Evolutionary conservation across 92 coral and sea anemone genomes (phyloP).

Genomic region (Anthopleura xanthogrammica): DNA sequence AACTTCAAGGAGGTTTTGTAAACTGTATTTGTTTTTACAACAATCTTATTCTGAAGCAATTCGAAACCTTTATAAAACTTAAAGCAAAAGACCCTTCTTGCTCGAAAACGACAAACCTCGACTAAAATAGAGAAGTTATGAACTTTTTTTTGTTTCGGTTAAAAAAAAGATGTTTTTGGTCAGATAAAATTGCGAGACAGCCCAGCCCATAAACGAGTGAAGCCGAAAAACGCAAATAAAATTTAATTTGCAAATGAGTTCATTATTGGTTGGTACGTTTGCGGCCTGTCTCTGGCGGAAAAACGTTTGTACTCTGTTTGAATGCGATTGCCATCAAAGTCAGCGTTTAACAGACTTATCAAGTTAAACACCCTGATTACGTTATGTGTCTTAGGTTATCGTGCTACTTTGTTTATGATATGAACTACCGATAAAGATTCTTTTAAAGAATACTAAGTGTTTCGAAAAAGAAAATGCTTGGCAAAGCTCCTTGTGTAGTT

Average conservation of each 20-base stretch:
- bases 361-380: conserved; percentile 9
- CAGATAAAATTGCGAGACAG: not conserved
- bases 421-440: not conserved
- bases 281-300: conserved; percentile 1
- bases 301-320: not conserved
- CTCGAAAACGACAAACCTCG: too few relatives aligned
- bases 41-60: too few relatives aligned
- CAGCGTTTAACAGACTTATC: not conserved
- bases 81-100: too few relatives aligned
- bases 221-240: not conserved
- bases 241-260: conserved; percentile 3
- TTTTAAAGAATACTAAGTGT: not conserved
- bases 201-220: not conserved
- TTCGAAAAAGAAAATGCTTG: not conserved
- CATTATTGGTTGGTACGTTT: conserved; percentile 2
- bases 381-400: conserved; percentile 7
- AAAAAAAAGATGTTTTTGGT: not conserved
- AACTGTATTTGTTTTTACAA: too few relatives aligned
- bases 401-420: conserved; percentile 9
- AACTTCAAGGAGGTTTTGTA: too few relatives aligned
- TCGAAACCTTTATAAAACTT: too few relatives aligned
- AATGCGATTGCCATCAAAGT: conserved; percentile 10
- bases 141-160: not conserved
- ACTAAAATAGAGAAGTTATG: not conserved
- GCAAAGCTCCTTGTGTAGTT: not conserved